A percentile compares a stretch with the other conserved stretches of the same genome.
Conservation (phyloP, 2,797 vertebrate genomes). For the Dallia pectoralis region DNA sequence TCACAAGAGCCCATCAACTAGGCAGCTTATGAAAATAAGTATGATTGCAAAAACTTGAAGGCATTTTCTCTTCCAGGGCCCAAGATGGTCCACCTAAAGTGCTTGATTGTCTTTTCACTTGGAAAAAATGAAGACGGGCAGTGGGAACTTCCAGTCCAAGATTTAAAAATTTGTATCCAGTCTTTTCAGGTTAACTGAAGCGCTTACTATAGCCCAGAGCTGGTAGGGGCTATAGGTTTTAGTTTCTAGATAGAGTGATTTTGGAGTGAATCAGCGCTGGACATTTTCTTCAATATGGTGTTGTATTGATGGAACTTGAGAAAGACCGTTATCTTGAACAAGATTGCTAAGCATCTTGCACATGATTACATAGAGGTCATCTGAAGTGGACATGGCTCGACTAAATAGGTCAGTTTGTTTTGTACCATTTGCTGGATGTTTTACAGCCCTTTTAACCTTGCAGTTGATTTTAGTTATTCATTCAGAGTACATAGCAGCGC, state of each 20-base stretch:
- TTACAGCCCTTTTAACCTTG: constrained; percentile 2
- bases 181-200: background rate
- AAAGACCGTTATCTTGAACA: constrained; percentile 52
- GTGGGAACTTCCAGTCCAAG: background rate
- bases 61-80: too few relatives aligned
- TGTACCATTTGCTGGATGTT: constrained; percentile 22
- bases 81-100: too few relatives aligned
- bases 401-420: constrained; percentile 43
- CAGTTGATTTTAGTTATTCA: background rate
- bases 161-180: background rate
- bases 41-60: too few relatives aligned
- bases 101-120: background rate
- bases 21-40: too few relatives aligned
- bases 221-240: background rate
- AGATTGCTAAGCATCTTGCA: constrained; percentile 45
- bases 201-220: background rate
- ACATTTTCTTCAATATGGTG: constrained; percentile 11
- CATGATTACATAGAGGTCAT: constrained; percentile 54
- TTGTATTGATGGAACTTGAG: constrained; percentile 13
- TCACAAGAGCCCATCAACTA: too few relatives aligned
- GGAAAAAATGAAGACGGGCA: background rate
- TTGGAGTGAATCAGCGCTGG: background rate
- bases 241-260: background rate
- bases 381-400: constrained; percentile 44
- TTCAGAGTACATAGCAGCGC: constrained; percentile 36